These are phyloP conservation scores for Bothrops jararaca DNA, from an alignment of 2,113 vertebrate genomes.

Conservation along the genomic window DNA sequence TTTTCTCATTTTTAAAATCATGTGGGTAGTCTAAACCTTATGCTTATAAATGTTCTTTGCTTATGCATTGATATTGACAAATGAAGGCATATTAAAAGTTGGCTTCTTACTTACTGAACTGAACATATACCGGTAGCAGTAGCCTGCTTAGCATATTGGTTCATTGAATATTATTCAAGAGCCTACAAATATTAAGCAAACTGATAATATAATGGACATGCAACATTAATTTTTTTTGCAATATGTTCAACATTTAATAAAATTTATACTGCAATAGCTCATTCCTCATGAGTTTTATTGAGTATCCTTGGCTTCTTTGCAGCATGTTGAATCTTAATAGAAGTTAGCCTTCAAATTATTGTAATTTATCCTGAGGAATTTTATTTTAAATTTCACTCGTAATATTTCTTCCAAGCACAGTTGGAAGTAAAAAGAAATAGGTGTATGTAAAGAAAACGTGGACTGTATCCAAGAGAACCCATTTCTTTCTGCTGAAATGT, in stretches of 20 bases:
- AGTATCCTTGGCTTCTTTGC: neutral
- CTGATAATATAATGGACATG: neutral
- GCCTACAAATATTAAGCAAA: conserved; percentile 1
- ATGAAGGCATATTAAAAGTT: neutral
- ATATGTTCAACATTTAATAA: neutral
- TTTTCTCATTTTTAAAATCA: neutral
- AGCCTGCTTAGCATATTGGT: neutral
- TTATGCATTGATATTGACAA: neutral
- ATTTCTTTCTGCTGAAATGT: neutral
- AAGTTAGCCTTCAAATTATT: neutral
- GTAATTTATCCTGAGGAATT: neutral
- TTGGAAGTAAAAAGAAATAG: neutral
- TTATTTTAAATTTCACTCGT: neutral
- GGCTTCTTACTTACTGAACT: neutral
- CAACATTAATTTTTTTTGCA: neutral
- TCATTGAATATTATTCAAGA: neutral
- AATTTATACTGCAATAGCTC: neutral
- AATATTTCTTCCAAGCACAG: neutral
- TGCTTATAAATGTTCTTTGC: neutral
- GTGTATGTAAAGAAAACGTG: neutral
- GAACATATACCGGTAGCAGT: neutral
- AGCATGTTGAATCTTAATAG: neutral
- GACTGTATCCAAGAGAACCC: neutral
- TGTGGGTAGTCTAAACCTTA: neutral
- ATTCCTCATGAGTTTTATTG: neutral